Base-by-base conservation (phyloP, 2,797 vertebrate genomes). In the Galagoides demidoff region DNA sequence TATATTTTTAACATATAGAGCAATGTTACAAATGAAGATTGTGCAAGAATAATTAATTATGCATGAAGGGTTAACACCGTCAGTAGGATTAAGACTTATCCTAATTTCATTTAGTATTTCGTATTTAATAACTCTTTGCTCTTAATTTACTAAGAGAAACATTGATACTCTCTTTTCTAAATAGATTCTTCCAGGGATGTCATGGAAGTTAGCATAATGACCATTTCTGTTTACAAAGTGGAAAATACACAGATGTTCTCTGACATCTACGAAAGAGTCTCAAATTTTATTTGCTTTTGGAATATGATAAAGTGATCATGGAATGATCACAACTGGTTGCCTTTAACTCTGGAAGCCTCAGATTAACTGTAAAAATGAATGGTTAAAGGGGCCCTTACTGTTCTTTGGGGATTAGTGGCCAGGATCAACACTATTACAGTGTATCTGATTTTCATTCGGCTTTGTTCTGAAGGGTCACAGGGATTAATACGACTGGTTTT, bases 1-100 rank as follows among this genome's bases (percentile, higher is more conserved):
- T 45, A 34, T 79, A 17, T 59, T 94, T 95, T 94, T 95, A 78
- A 97, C 97, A 95, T 89, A 85, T 8, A 0, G 77, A 87, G 74
- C 68, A 95, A 4, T 93, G 64, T 49, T 13, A 79, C 74, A 95
- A 92, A 85, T 94, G 74, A 78, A 37, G 92, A 13, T 82, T 94
- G 52, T 39, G 7, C 81, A 43, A 92, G 9, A 95, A 71, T 90
- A 95, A 61, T 91, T 97, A 93, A 63, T 92, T 59, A 52, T 96
- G 5, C 55, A 0, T 68, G 88, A 83, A 11, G 88, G 79, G 63
- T 81, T 39, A 84, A 20, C 22, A 23, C 31, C 37, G 61, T 79
- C 68, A 76, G 52, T n/a, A 96, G 66, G 0, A 37, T 66, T 94
- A 85, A 76, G 3, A 91, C 73, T 95, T 63, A 70, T 19, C 90